Base-by-base conservation (phyloP, 2,888 invertebrate genomes). In the Piscicola geometra region DNA sequence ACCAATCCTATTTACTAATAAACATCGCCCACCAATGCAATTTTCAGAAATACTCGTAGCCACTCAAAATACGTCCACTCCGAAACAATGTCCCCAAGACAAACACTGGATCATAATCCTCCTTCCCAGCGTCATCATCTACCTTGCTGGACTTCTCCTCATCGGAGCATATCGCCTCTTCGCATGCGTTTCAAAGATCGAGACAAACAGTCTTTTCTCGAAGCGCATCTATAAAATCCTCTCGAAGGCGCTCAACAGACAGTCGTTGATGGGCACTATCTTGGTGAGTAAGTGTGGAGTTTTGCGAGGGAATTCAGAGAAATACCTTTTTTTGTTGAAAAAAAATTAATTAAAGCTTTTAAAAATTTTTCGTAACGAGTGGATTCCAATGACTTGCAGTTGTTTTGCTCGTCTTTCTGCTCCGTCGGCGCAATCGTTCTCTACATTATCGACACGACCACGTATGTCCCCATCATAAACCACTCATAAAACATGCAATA, bases 381-480 rank as follows among this genome's bases (percentile, higher is more conserved):
- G n/a, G n/a, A n/a, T n/a, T n/a, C n/a, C n/a, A 64, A 64, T 64
- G 12, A n/a, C n/a, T 28, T 9, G 25, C 9, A 25, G n/a, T 28
- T 30, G 15, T 50, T 52, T 28, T 52, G 33, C 3, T 71, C 52
- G 50, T 25, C 30, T 21, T 25, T 73, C 3, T 30, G 30, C 25
- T 18, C 36, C 25, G 18, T 73, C 9, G 35, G 3, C n/a, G 56
- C 73, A 2, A 30, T 73, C n/a, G n/a, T 73, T 28, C 5, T 64
- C 33, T 73, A 73, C 64, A 18, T 73, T 32, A 73, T 73, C 60
- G 64, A 73, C n/a, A 56, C 73, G n/a, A n/a, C 73, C 33, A 35
- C 18, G 73, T 73, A 18, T 32, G 64, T 73, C 1, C 41, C 9
- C 3, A n/a, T n/a, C n/a, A n/a, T n/a, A n/a, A n/a, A n/a, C n/a